Evolutionary conservation across 1,140 invertebrate genomes (phyloP).

Genomic region (Polyergus mexicanus): DNA sequence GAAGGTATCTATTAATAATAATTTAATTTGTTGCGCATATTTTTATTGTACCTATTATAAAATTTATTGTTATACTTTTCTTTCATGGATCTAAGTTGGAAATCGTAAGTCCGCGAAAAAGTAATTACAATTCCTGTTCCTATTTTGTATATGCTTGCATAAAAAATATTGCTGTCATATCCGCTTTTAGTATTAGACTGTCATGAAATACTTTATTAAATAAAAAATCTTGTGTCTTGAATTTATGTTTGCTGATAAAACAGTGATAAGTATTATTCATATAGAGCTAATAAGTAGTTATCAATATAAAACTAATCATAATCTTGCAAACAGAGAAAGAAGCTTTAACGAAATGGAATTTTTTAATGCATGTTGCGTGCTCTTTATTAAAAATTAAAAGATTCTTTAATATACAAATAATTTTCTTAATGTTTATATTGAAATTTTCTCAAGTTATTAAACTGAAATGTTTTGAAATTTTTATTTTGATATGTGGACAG

Average conservation of each 20-base stretch:
- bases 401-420: background rate
- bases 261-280: background rate
- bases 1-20: slow-evolving; percentile 86
- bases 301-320: background rate
- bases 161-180: slow-evolving; percentile 67
- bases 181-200: slow-evolving; percentile 60
- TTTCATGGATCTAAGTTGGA: slow-evolving; percentile 86
- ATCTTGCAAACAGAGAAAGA: background rate
- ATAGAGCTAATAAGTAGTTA: background rate
- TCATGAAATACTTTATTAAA: slow-evolving; percentile 21
- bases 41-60: slow-evolving; percentile 65
- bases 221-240: background rate
- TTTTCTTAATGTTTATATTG: slow-evolving; percentile 1
- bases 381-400: background rate
- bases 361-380: slow-evolving; percentile 2
- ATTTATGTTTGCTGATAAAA: background rate
- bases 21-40: background rate
- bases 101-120: slow-evolving; percentile 84
- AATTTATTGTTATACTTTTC: slow-evolving; percentile 83
- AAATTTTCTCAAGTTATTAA: slow-evolving; percentile 16
- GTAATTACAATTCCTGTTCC: slow-evolving; percentile 79
- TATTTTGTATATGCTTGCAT: slow-evolving; percentile 65
- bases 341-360: background rate
- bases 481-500: background rate
- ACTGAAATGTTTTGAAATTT: slow-evolving; percentile 2